Evolutionary conservation across 2,797 vertebrate species (phyloP), one percentile per base, ranked within the genome.

Genomic region (Netta rufina): DNA sequence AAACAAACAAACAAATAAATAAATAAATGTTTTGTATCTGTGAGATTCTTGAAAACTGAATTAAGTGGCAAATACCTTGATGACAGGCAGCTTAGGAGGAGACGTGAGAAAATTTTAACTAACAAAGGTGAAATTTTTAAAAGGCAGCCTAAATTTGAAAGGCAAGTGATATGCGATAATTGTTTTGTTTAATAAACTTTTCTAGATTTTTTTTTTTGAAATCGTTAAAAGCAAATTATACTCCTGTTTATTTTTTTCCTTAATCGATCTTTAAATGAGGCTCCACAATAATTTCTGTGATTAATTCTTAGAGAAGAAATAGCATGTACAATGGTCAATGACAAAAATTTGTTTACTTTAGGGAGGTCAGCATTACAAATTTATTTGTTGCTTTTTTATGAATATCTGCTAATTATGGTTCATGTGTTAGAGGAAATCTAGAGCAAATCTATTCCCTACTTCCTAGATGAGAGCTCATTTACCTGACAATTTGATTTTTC

Each of bases 261-360:
- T 1, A 0, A 28, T 13, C 67, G 2, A 11, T 65, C 41, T 62
- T 85, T 66, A 49, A 83, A 51, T 16, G 0, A 58, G 6, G n/a
- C 41, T 72, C 64, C 41, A 61, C 33, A 91, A 76, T 19, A 45
- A 41, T 33, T 33, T 69, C 57, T 56, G 3, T 79, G 64, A 76
- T 21, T 66, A 27, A 39, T 2, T 92, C 4, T 32, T 87, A 30
- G 19, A 13, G 13, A 38, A 86, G 72, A 84, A 89, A 64, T 13
- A 76, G 30, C 10, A 66, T 2, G 16, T 22, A 43, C 0, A 0
- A 13, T 45, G 13, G 10, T 76, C 41, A 70, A 15, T 27, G 20
- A 6, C 7, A 62, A 76, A 83, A 27, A 58, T 56, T 14, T 57
- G 13, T 56, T 79, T 43, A 47, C 8, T 80, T 74, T 73, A 77